Evolutionary conservation across 2,113 vertebrate genomes (phyloP).

Genomic region (Xyrauchen texanus): DNA sequence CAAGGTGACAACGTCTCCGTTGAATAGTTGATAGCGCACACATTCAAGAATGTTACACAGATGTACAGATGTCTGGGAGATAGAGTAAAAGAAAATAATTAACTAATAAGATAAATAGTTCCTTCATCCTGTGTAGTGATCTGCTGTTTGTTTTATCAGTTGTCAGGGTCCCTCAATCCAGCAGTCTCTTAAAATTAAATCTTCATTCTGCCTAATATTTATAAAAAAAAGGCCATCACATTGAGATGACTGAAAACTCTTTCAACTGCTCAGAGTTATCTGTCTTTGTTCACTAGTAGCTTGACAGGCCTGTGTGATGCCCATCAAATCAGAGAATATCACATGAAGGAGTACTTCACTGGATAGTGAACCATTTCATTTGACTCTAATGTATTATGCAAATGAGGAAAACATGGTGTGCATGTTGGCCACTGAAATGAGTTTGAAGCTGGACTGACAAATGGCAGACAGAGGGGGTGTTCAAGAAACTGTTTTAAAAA

Average conservation of each 20-base stretch:
- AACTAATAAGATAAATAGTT: not conserved
- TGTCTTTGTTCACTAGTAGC: not conserved
- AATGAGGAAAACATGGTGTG: too few species aligned
- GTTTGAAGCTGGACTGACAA: too few species aligned
- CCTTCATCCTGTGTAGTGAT: not conserved
- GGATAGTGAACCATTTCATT: not conserved
- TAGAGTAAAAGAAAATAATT: constrained; percentile 12
- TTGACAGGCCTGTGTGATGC: not conserved
- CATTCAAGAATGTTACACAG: constrained; percentile 10
- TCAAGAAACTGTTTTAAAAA: too few species aligned
- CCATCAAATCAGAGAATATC: not conserved
- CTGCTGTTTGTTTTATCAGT: not conserved
- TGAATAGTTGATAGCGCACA: constrained; percentile 13
- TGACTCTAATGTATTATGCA: too few species aligned
- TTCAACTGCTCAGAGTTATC: constrained; percentile 28
- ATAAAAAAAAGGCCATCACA: constrained; percentile 9
- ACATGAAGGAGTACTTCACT: constrained; percentile 3
- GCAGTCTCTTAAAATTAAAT: not conserved
- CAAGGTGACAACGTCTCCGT: constrained; percentile 58
- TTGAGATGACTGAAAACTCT: constrained; percentile 6
- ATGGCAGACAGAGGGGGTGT: too few species aligned
- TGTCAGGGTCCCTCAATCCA: constrained; percentile 1
- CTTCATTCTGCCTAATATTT: not conserved
- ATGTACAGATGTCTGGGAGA: constrained; percentile 3
- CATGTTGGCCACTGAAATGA: too few species aligned